A percentile compares a stretch with the other conserved stretches of the same genome.
Conservation (phyloP, 2,113 vertebrate species). For the Microcebus lehilahytsara region DNA sequence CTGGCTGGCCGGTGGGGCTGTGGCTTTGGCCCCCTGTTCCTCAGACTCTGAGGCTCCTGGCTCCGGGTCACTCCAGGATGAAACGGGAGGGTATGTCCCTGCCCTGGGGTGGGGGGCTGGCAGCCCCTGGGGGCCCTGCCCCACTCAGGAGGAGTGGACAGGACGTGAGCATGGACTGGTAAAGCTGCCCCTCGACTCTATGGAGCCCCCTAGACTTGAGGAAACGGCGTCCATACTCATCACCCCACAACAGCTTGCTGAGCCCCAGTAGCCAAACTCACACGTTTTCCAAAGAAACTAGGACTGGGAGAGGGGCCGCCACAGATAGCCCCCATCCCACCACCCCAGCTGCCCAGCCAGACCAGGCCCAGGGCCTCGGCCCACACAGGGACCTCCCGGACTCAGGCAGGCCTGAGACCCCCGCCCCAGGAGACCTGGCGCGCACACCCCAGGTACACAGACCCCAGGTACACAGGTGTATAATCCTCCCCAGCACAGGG, state of each 20-base stretch:
- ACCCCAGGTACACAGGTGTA: no score
- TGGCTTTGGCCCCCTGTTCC: no score
- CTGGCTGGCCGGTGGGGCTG: no score
- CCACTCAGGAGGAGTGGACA: background rate
- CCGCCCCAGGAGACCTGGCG: background rate
- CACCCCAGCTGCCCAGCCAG: no score
- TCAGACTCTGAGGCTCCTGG: background rate
- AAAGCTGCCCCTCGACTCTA: background rate
- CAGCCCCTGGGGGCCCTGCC: background rate
- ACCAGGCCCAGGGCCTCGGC: background rate
- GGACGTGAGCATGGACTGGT: no score
- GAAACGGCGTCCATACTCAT: background rate
- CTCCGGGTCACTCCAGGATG: background rate
- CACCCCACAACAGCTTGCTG: background rate
- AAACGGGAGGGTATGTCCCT: fast-evolving
- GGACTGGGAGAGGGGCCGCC: background rate
- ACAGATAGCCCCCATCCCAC: no score
- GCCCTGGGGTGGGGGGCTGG: fast-evolving
- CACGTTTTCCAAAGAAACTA: background rate
- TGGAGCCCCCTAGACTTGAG: background rate
- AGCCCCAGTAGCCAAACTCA: no score
- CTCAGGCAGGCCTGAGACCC: background rate
- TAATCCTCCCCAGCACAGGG: background rate
- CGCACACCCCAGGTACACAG: no score
- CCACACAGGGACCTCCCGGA: background rate